Evolutionary conservation across 2,888 invertebrate genomes (phyloP).

Genomic region (Xanthia icteritia): DNA sequence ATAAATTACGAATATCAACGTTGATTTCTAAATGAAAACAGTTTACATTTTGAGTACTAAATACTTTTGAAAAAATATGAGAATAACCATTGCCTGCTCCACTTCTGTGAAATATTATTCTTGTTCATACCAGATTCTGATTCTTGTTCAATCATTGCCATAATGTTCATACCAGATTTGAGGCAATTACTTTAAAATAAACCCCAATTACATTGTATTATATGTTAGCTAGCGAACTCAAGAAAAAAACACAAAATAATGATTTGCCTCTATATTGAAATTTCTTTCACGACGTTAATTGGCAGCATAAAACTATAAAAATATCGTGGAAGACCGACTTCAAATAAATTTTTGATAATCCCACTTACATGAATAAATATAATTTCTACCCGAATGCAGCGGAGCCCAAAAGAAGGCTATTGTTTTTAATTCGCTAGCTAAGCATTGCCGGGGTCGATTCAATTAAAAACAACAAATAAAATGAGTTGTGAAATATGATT

Average conservation of each 20-base stretch:
- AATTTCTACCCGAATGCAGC: not conserved
- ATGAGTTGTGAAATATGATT: constrained; percentile 84
- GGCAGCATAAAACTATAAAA: constrained; percentile 41
- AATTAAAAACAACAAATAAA: constrained; percentile 46
- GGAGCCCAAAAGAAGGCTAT: not conserved
- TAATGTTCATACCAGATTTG: constrained; percentile 62
- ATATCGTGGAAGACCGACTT: constrained; percentile 17
- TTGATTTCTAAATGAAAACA: constrained; percentile 34
- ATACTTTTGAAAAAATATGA: constrained; percentile 5
- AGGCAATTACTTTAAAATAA: constrained; percentile 56
- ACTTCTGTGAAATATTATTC: not conserved
- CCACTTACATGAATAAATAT: not conserved
- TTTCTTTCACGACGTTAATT: constrained; percentile 16
- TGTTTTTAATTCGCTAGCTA: constrained; percentile 52
- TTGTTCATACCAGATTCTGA: too few species aligned
- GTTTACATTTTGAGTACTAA: not conserved
- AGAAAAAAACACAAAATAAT: not conserved
- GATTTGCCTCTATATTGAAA: constrained; percentile 4
- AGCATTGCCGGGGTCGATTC: constrained; percentile 47
- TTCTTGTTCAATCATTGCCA: constrained; percentile 4
- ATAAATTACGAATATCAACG: constrained; percentile 27
- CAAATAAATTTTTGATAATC: not conserved
- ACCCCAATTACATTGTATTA: constrained; percentile 31
- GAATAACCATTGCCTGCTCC: too few species aligned
- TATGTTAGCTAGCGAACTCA: constrained; percentile 44